Evolutionary conservation across 2,113 vertebrate species (phyloP), one percentile per base, ranked within the genome.

Genomic region (Cairina moschata): DNA sequence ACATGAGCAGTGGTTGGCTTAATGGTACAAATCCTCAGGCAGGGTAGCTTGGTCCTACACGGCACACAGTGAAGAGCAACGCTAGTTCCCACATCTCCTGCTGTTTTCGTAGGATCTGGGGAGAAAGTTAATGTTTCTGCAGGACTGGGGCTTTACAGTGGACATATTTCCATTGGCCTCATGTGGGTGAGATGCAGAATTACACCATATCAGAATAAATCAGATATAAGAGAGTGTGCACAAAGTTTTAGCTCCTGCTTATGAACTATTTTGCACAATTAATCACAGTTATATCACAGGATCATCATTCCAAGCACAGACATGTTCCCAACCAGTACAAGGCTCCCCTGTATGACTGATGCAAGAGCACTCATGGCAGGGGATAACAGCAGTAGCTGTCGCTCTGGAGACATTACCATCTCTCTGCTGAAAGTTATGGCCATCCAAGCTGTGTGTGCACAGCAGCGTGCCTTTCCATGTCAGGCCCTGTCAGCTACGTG

Each of bases 361-460:
- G 34, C 13, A 60, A 4, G 65, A 88, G 32, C 40, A 36, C 29
- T n/a, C 28, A 11, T 0, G 1, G 2, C 50, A 48, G 26, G 32
- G 26, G 5, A 32, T 68, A 65, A 72, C 52, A 42, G 22, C 23
- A 55, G 44, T 0, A 81, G 60, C 23, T 77, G 55, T n/a, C 79
- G 50, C 38, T 77, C 63, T 38, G 72, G 60, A 65, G 63, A 38
- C 17, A 23, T 10, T 11, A 26, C 6, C 31, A 25, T 26, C 59
- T 68, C 42, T 34, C 34, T 2, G 7, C 16, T 83, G 25, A 32
- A 68, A 69, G 59, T 9, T 12, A 17, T 1, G 20, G 38, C 63
- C 80, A 2, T 22, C 34, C 12, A 0, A 86, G 44, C 3, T 60
- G 44, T 8, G 66, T 55, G 46, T 2, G 5, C 68, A 62, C 23